Evolutionary conservation across 2,797 vertebrate species (phyloP).

Genomic region (Kryptolebias ocellatus): DNA sequence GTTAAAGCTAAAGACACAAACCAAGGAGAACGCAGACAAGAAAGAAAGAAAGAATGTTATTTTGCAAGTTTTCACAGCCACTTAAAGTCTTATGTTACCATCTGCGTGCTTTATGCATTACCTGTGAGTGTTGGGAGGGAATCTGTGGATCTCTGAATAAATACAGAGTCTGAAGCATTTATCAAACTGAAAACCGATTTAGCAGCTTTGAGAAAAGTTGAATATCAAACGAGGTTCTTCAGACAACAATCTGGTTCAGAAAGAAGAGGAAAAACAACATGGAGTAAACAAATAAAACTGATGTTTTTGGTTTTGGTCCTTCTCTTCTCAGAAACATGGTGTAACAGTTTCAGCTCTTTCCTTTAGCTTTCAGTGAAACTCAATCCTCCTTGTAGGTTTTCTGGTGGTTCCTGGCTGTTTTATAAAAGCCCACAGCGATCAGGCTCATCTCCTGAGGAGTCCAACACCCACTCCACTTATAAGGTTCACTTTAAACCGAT

Average conservation of each 20-base stretch:
- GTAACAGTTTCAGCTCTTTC: no score
- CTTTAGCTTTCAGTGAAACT: not conserved
- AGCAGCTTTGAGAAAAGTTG: not conserved
- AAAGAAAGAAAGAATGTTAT: constrained; percentile 22
- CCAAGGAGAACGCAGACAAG: not conserved
- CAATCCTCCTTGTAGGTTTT: not conserved
- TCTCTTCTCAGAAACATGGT: no score
- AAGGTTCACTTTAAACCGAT: no score
- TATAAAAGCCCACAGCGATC: constrained; percentile 1
- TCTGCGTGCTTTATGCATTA: not conserved
- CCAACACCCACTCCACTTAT: constrained; percentile 8
- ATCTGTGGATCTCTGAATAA: constrained; percentile 14
- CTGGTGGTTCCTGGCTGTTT: constrained; percentile 1
- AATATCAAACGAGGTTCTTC: not conserved
- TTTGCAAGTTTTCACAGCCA: constrained; percentile 27
- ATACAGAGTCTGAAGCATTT: constrained; percentile 6
- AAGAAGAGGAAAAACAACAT: not conserved
- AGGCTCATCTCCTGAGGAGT: not conserved
- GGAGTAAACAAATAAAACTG: no score
- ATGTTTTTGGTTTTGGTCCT: no score
- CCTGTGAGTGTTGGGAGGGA: constrained; percentile 1
- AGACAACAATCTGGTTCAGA: not conserved
- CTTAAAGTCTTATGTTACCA: constrained; percentile 2
- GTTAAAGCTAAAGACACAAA: constrained; percentile 16
- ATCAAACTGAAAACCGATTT: constrained; percentile 8